These are phyloP conservation scores for Gavia stellata DNA, from an alignment of 2,113 vertebrate genomes.

Conservation along the genomic window DNA sequence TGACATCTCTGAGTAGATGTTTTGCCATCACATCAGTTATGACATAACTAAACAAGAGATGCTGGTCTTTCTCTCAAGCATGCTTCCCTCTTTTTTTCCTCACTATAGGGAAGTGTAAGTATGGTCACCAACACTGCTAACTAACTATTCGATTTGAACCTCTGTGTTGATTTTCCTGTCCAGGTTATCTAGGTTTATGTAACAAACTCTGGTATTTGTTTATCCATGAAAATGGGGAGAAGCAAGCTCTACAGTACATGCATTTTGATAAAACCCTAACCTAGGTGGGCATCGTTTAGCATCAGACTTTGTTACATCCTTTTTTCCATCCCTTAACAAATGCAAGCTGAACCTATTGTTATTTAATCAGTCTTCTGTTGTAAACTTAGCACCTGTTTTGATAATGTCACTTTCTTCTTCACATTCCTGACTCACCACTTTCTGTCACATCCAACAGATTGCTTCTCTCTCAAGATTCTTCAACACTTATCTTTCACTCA, in stretches of 20 bases:
- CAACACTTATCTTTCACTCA: not conserved
- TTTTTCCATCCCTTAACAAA: not conserved
- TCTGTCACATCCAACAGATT: not conserved
- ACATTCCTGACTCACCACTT: not conserved
- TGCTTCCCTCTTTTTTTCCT: not conserved
- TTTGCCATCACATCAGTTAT: not conserved
- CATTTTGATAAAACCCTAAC: not conserved
- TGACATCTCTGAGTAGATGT: not conserved
- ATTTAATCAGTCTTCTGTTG: not conserved
- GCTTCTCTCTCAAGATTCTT: not conserved
- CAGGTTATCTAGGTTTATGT: not conserved
- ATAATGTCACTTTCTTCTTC: not conserved
- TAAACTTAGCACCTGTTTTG: not conserved
- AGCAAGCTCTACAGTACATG: not conserved
- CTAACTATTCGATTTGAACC: not conserved
- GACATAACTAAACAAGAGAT: not conserved
- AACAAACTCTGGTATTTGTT: not conserved
- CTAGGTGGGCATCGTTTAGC: accelerated
- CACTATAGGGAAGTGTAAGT: not conserved
- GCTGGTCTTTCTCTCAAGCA: not conserved
- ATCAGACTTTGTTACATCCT: not conserved
- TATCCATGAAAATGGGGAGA: not conserved
- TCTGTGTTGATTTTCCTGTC: not conserved
- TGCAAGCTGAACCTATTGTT: not conserved
- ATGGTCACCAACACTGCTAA: not conserved